Base-by-base conservation (phyloP, 2,888 invertebrate genomes). In the Villa cingulata region DNA sequence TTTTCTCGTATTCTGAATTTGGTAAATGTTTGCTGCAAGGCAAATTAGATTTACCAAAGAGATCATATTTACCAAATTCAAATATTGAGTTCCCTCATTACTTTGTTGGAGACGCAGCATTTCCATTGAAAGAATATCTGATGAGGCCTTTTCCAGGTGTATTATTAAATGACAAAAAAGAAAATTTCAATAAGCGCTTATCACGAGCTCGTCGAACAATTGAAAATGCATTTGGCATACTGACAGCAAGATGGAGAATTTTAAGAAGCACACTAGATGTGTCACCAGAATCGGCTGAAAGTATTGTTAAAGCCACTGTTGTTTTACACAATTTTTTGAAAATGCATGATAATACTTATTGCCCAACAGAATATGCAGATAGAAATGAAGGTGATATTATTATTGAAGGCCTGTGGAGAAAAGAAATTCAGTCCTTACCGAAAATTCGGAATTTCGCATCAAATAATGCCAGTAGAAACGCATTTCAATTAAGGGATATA, bases 321-420 rank as follows among this genome's bases (percentile, higher is more conserved):
- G 44, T 38, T 3, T 23, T 52, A n/a, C 51, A 54, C 20, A 52
- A 48, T 48, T 54, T 47, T 23, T 17, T 51, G 16, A 51, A 43
- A 46, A 19, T 36, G 18, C 18, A 37, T 23, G 12, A 36, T 16
- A 3, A 19, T 2, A 12, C 23, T 23, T 43, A 43, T 16, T 43
- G 43, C 16, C 41, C 41, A 18, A 6, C 37, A 6, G 15, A 18
- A 14, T 42, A 37, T 41, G 41, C 37, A 15, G 42, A 46, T n/a
- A 3, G 36, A 5, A 16, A 36, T 16, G 16, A 36, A 10, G 36
- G 36, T 5, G 36, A 36, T 10, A 36, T 2, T n/a, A 16, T 36
- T 36, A n/a, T 36, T n/a, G 36, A 36, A n/a, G 36, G 16, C 3
- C 36, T 16, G 4, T 36, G 36, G 36, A 36, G 36, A 9, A 16